Base-by-base conservation (phyloP, 2,888 invertebrate genomes). In the Melanostoma scalare region DNA sequence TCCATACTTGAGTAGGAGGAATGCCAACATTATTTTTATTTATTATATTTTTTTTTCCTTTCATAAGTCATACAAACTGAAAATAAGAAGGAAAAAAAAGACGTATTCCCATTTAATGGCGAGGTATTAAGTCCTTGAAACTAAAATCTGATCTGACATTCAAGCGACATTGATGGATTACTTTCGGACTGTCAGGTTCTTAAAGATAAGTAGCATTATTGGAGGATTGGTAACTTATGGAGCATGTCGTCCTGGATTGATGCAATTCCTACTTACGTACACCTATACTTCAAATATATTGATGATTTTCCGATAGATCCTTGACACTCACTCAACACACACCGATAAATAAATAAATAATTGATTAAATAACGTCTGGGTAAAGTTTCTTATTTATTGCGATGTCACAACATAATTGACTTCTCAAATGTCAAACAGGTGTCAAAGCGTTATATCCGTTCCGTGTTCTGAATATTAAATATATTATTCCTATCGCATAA, bases 111-210 rank as follows among this genome's bases (percentile, higher is more conserved):
- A 73, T 60, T 67, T 36, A 52, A 67, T 56, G 9, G 56, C 4
- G 40, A 40, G n/a, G 60, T 40, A 50, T 53, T 6, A n/a, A 52
- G 61, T 52, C 56, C 68, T 63, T 68, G 46, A 44, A 56, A 68
- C 56, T 48, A 9, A 65, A 52, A 63, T 50, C 44, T 38, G n/a
- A 44, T 55, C n/a, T 74, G 69, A 42, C 60, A 67, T 65, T 48
- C 31, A 40, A 31, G 40, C 73, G 82, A 82, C 73, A 77, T 73
- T 77, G 82, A 82, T 61, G 61, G 77, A 82, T 82, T 77, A 63
- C 50, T 46, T 33, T 33, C 6, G 10, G 30, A 40, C 40, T 67
- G 55, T 20, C 38, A 46, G 33, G 55, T n/a, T 69, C 40, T 46
- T 10, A 48, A 44, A 69, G 44, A 61, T 36, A 61, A 48, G 30